Evolutionary conservation across 2,797 vertebrate genomes (phyloP).

Genomic region (Cynopterus sphinx): DNA sequence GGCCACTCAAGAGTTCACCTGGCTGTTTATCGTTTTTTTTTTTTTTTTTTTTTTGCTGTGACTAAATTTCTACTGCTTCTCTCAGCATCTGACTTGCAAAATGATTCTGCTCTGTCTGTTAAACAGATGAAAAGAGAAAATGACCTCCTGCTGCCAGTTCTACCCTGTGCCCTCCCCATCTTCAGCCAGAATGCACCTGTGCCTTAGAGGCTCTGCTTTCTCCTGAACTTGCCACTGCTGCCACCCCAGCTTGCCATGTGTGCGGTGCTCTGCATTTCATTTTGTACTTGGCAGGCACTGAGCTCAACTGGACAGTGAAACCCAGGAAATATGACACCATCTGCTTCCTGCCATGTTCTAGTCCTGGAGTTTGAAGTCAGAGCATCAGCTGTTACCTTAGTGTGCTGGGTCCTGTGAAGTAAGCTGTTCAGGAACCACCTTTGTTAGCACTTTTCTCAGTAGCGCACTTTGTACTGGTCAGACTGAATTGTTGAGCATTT

Average conservation of each 20-base stretch:
- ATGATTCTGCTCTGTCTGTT: conserved; percentile 56
- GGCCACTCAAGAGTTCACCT: conserved; percentile 42
- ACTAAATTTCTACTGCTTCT: conserved; percentile 62
- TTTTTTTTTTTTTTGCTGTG: conserved; percentile 52
- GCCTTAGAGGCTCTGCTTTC: neutral
- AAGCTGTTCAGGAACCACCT: conserved; percentile 54
- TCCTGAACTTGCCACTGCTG: neutral
- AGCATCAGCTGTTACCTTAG: conserved; percentile 70
- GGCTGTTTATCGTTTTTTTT: neutral
- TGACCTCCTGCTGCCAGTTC: conserved; percentile 54
- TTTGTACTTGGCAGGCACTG: conserved; percentile 68
- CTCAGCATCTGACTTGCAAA: conserved; percentile 74
- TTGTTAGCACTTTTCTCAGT: neutral
- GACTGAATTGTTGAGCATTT: neutral
- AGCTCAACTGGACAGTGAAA: conserved; percentile 71
- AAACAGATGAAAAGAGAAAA: conserved; percentile 39
- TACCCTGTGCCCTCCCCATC: neutral
- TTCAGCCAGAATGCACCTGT: conserved; percentile 33
- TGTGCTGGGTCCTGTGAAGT: conserved; percentile 17
- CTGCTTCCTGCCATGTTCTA: conserved; percentile 77
- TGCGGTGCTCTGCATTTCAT: conserved; percentile 39
- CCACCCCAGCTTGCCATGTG: neutral
- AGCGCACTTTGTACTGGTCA: neutral
- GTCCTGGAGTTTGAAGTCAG: neutral
- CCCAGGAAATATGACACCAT: conserved; percentile 77